These are phyloP conservation scores for Oscheius sp. DNA, from an alignment of 2,888 invertebrate species.

Conservation along the genomic window DNA sequence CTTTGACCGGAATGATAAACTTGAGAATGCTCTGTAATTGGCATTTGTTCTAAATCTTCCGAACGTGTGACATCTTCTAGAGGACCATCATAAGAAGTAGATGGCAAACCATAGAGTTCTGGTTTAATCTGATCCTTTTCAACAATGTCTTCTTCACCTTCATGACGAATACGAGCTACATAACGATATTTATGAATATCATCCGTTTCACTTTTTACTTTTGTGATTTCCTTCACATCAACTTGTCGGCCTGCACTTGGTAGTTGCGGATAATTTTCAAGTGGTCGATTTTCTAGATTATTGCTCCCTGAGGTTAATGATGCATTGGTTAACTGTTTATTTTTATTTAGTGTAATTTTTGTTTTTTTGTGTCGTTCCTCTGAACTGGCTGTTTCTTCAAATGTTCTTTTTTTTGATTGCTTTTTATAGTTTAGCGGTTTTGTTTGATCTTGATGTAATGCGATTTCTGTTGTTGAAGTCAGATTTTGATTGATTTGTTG, in stretches of 20 bases:
- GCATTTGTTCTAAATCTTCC: slow-evolving; percentile 29
- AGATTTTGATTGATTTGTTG: too few relatives aligned
- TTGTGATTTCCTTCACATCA: neutral
- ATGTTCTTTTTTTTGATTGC: too few relatives aligned
- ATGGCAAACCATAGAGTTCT: slow-evolving; percentile 30
- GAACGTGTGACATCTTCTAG: slow-evolving; percentile 31
- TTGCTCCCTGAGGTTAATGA: too few relatives aligned
- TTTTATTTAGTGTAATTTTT: too few relatives aligned
- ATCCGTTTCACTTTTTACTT: neutral
- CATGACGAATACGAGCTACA: slow-evolving; percentile 39
- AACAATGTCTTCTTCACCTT: slow-evolving; percentile 42
- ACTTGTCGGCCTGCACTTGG: neutral
- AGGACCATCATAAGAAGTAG: slow-evolving; percentile 30
- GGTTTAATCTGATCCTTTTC: slow-evolving; percentile 29
- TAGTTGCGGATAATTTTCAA: neutral
- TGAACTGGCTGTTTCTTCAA: neutral
- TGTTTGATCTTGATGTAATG: too few relatives aligned
- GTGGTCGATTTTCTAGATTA: neutral
- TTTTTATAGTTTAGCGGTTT: too few relatives aligned
- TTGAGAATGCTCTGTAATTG: slow-evolving; percentile 28
- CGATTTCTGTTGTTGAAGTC: too few relatives aligned
- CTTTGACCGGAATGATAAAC: slow-evolving; percentile 39
- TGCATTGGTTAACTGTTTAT: too few relatives aligned
- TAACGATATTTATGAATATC: slow-evolving; percentile 24
- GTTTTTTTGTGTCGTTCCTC: too few relatives aligned